Evolutionary conservation across 2,797 vertebrate species (phyloP).

Genomic region (Lophotriccus pileatus): DNA sequence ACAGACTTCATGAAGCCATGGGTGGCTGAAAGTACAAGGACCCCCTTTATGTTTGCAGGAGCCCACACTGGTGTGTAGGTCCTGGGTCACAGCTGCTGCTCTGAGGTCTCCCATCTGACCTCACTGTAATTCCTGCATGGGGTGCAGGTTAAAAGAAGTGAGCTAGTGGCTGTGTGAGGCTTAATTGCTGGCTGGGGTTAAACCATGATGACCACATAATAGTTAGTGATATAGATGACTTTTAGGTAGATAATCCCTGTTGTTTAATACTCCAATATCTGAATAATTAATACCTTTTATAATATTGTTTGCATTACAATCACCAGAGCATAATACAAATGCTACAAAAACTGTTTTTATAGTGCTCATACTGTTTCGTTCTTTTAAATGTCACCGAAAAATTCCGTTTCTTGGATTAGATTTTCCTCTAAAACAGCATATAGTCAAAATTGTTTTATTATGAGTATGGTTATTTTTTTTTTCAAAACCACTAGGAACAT

Average conservation of each 20-base stretch:
- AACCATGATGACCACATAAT: not conserved
- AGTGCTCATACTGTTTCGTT: not conserved
- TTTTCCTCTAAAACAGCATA: not conserved
- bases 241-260: not conserved
- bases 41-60: not conserved
- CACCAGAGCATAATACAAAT: not conserved
- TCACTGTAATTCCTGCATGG: fast-evolving
- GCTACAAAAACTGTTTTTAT: not conserved
- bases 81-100: not conserved
- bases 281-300: not conserved
- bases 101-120: not conserved
- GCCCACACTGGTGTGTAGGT: not conserved
- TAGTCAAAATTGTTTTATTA: not conserved
- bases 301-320: not conserved
- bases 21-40: not conserved
- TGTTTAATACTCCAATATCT: not conserved
- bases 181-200: not conserved
- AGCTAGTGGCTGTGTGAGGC: not conserved
- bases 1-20: not conserved
- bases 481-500: fast-evolving
- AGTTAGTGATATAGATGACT: not conserved
- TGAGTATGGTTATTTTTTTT: not conserved
- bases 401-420: not conserved
- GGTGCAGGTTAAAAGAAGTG: not conserved
- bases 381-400: not conserved